These are phyloP conservation scores for Acanthurus tractus DNA, from an alignment of 2,797 vertebrate species.

Conservation along the genomic window DNA sequence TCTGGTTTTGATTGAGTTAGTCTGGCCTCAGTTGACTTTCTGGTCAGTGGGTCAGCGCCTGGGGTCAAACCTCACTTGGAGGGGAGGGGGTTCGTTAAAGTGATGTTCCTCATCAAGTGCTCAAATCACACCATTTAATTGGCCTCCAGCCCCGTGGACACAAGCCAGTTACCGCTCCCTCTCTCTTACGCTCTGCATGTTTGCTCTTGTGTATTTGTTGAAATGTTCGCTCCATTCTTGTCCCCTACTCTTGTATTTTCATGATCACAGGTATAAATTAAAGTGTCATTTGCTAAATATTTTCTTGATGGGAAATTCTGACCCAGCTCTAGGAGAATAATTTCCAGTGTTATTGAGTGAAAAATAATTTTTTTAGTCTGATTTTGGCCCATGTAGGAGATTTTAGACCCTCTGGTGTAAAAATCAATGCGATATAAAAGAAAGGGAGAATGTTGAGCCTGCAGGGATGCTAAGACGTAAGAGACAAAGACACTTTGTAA, in stretches of 20 bases:
- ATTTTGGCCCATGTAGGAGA: conserved; percentile 61
- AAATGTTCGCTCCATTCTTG: not conserved
- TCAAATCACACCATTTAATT: conserved; percentile 74
- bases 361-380: conserved; percentile 56
- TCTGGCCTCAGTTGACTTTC: conserved; percentile 60
- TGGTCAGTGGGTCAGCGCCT: conserved; percentile 73
- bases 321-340: conserved; percentile 13
- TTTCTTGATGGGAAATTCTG: not conserved
- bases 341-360: conserved; percentile 21
- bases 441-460: conserved; percentile 39
- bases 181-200: conserved; percentile 24
- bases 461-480: conserved; percentile 42
- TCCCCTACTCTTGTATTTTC: conserved; percentile 7
- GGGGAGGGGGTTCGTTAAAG: conserved; percentile 55
- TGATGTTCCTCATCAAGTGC: conserved; percentile 69
- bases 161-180: conserved; percentile 57
- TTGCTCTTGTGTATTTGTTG: conserved; percentile 17
- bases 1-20: conserved; percentile 55
- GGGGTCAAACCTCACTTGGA: conserved; percentile 48
- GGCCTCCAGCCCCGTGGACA: conserved; percentile 67
- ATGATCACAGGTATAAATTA: not conserved
- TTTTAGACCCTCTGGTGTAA: conserved; percentile 52
- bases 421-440: conserved; percentile 48
- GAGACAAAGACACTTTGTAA: conserved; percentile 50
- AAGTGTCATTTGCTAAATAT: conserved; percentile 24